Percentiles rank a stretch among this genome's conserved stretches.
Evolutionary conservation across 2,888 invertebrate species (phyloP).

Genomic region (Philereme vetulata): DNA sequence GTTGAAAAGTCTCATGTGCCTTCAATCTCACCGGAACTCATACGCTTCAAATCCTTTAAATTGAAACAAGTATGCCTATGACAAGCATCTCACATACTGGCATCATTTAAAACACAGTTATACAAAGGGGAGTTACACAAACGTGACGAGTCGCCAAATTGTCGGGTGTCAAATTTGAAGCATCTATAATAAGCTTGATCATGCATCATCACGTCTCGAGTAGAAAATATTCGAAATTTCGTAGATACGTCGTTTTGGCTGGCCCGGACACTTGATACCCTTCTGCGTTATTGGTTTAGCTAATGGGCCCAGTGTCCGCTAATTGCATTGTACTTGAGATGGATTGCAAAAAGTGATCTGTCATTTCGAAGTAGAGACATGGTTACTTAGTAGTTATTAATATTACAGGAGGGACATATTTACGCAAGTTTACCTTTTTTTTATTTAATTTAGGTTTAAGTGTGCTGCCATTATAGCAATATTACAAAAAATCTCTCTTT

Average conservation of each 20-base stretch:
- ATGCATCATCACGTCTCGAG: conserved; percentile 72
- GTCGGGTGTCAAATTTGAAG: conserved; percentile 64
- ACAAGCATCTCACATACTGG: not conserved
- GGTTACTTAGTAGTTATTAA: too few species aligned
- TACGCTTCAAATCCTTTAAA: too few species aligned
- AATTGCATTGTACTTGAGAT: conserved; percentile 24
- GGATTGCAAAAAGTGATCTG: conserved; percentile 15
- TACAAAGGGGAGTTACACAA: conserved; percentile 62
- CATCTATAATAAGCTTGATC: conserved; percentile 78
- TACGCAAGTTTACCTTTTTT: too few species aligned
- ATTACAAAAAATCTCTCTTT: too few species aligned
- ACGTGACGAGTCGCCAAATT: conserved; percentile 69
- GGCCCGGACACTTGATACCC: conserved; percentile 43
- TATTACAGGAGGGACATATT: too few species aligned
- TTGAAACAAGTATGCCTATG: too few species aligned
- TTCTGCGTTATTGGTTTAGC: conserved; percentile 37
- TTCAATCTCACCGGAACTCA: too few species aligned
- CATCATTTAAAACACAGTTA: conserved; percentile 13
- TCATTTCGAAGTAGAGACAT: too few species aligned
- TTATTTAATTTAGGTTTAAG: too few species aligned
- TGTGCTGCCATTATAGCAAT: too few species aligned
- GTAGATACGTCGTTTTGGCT: conserved; percentile 59
- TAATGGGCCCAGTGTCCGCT: conserved; percentile 24
- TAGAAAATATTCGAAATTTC: conserved; percentile 72
- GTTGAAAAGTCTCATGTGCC: too few species aligned